Evolutionary conservation across 2,888 invertebrate genomes (phyloP).

Genomic region (Oxycera nigricornis): DNA sequence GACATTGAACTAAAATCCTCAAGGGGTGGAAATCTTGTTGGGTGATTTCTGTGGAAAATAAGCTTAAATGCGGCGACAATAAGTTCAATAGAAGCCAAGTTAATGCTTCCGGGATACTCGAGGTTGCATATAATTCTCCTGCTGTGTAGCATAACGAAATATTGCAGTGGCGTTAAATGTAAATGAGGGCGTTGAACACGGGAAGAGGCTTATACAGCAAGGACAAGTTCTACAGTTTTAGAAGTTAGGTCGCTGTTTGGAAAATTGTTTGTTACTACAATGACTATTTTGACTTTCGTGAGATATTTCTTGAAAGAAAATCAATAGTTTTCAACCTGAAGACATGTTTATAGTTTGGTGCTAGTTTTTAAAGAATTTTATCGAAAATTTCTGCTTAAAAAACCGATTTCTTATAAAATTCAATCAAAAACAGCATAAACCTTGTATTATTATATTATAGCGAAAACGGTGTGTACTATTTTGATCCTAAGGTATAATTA

Average conservation of each 20-base stretch:
- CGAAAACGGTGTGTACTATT: too few relatives aligned
- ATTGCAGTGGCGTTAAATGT: not conserved
- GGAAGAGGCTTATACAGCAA: not conserved
- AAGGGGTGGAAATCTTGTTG: not conserved
- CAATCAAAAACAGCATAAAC: too few relatives aligned
- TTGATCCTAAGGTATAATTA: too few relatives aligned
- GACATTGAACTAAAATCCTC: slow-evolving; percentile 38
- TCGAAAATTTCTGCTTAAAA: too few relatives aligned
- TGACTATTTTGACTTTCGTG: not conserved
- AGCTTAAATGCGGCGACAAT: slow-evolving; percentile 1
- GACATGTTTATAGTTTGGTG: too few relatives aligned
- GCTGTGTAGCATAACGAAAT: not conserved
- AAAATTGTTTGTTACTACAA: not conserved
- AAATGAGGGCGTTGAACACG: slow-evolving; percentile 33
- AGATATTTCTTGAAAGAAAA: not conserved
- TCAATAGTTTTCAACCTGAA: not conserved
- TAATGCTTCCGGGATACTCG: slow-evolving; percentile 25
- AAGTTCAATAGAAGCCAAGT: slow-evolving; percentile 12
- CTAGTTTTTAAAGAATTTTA: too few relatives aligned
- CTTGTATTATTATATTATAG: too few relatives aligned
- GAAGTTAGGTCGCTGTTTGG: not conserved
- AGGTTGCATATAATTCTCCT: not conserved
- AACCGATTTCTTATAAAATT: too few relatives aligned
- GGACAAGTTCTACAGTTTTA: not conserved
- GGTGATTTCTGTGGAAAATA: not conserved